Percentiles rank a stretch among this genome's conserved stretches.
phyloP scores from a whole-genome alignment of 1,140 invertebrate species.

The Berghia stephanieae region DNA sequence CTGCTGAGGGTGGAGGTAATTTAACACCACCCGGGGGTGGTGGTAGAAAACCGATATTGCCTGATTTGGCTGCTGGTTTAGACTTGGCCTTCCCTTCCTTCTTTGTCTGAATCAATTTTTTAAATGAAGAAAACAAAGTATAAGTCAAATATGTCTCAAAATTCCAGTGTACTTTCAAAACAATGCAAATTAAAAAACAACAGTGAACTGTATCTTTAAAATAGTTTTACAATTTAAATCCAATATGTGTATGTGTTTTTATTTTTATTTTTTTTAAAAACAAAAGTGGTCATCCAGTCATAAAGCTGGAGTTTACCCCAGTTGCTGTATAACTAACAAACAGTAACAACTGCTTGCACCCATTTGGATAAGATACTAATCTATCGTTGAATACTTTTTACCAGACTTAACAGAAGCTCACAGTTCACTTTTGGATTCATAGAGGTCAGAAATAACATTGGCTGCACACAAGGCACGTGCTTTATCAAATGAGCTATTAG shows the following conservation, averaged over 20 bases:
- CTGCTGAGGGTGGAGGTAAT: constrained; percentile 74
- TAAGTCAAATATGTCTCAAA: constrained; percentile 13
- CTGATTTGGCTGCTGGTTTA: constrained; percentile 69
- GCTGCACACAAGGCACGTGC: too few species aligned
- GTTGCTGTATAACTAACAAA: too few species aligned
- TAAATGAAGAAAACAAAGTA: constrained; percentile 45
- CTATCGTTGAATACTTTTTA: too few species aligned
- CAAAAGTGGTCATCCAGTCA: not conserved
- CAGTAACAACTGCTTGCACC: too few species aligned
- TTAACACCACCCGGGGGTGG: constrained; percentile 82
- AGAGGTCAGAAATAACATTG: too few species aligned
- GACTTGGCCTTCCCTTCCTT: constrained; percentile 76
- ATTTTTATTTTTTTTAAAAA: not conserved
- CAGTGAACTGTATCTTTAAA: not conserved
- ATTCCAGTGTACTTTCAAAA: not conserved
- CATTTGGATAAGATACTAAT: too few species aligned
- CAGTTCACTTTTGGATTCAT: too few species aligned
- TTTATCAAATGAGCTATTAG: too few species aligned
- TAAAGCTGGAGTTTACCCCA: not conserved
- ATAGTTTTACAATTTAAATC: not conserved
- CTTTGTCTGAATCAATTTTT: constrained; percentile 81
- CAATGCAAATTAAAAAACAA: not conserved
- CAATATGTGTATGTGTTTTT: not conserved
- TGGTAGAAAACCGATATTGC: constrained; percentile 68
- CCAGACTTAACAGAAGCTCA: too few species aligned